Evolutionary conservation across 2,888 invertebrate genomes (phyloP), one percentile per base, ranked within the genome.

Genomic region (Macrosiphum euphorbiae): DNA sequence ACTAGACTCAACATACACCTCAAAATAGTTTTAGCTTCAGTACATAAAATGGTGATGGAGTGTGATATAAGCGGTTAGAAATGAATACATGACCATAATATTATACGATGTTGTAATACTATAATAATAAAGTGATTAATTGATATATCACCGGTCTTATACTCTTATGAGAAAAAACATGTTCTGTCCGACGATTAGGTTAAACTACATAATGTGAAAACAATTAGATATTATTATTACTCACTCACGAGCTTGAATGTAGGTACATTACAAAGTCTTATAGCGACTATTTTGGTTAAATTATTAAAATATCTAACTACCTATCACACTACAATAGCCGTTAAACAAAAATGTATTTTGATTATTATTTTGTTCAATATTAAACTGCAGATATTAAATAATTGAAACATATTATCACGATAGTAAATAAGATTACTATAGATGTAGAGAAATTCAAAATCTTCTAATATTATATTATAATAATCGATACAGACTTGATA

Each of bases 201-300:
- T 89, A 58, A 89, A 58, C 24, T 24, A 52, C n/a, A 24, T 90
- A 78, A 90, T 50, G 50, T 50, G 67, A 90, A 78, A 35, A 90
- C 50, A 78, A 90, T 67, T 47, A 90, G 16, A 67, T 67, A 67
- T 67, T 67, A 90, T 67, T 90, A 35, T 28, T 86, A 86, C 61
- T 67, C n/a, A 20, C n/a, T 55, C 35, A 58, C 41, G 55, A 41
- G 35, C 35, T 78, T 20, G 78, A 41, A 41, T 47, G 88, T 55
- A 55, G 55, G 20, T 55, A 16, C 7, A 55, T 55, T 26, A 88
- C 16, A 44, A 35, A 35, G 35, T 78, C 8, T 78, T 78, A 20
- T 0, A 78, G 3, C 2, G 35, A 78, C 8, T n/a, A n/a, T n/a
- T 35, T 35, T 35, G 35, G 35, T 35, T 35, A 78, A 35, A 35